These are phyloP conservation scores for Cloeon dipterum DNA, from an alignment of 2,888 invertebrate genomes.

Conservation along the genomic window DNA sequence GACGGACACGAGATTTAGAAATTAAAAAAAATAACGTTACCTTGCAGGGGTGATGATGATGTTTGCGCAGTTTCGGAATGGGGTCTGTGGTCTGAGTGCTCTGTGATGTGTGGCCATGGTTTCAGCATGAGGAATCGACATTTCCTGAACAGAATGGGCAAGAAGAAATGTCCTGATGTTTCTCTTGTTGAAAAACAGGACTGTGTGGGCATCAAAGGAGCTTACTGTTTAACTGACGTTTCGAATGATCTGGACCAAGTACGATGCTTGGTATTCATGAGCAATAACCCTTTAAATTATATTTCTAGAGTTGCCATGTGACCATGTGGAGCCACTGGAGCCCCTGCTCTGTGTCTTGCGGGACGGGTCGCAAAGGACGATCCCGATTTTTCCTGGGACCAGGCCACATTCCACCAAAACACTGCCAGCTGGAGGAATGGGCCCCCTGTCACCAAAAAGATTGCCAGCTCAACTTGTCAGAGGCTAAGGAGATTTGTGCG, in stretches of 20 bases:
- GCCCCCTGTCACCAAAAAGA: not conserved
- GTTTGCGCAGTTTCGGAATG: constrained; percentile 46
- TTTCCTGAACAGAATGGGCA: constrained; percentile 49
- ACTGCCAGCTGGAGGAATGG: not conserved
- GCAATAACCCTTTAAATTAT: too few relatives aligned
- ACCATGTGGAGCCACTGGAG: constrained; percentile 84
- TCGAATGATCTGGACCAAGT: too few relatives aligned
- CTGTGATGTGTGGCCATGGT: constrained; percentile 62
- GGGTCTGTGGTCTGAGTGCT: constrained; percentile 70
- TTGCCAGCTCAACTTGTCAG: not conserved
- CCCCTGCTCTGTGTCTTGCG: constrained; percentile 74
- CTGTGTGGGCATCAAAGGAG: constrained; percentile 17
- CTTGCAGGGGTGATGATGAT: constrained; percentile 7
- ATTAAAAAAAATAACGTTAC: not conserved
- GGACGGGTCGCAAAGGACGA: constrained; percentile 39
- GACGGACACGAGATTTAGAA: not conserved
- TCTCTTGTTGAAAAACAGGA: constrained; percentile 54
- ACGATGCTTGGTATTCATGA: too few relatives aligned
- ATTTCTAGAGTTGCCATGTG: constrained; percentile 33
- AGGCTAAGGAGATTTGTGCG: constrained; percentile 53
- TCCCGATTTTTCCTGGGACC: constrained; percentile 37
- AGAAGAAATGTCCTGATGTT: constrained; percentile 61
- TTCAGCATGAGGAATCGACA: constrained; percentile 47
- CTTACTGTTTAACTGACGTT: too few relatives aligned
- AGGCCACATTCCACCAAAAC: not conserved